Evolutionary conservation across 2,888 invertebrate genomes (phyloP).

Genomic region (Drosophila multiciliata): DNA sequence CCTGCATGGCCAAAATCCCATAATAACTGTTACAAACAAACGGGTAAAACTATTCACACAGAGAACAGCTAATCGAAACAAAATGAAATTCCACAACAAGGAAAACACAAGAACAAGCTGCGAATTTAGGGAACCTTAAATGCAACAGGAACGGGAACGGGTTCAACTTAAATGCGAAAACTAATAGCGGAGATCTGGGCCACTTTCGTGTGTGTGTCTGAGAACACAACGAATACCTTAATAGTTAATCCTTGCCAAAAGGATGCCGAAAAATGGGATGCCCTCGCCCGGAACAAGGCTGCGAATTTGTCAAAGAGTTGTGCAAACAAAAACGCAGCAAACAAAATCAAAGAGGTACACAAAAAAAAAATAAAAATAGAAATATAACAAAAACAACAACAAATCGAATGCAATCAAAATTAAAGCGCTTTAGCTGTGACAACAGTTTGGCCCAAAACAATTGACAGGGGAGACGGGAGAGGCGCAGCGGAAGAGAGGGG

Average conservation of each 20-base stretch:
- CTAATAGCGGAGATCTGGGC: slow-evolving; percentile 45
- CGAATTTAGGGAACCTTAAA: slow-evolving; percentile 17
- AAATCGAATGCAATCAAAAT: slow-evolving; percentile 80
- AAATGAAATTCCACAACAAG: slow-evolving; percentile 50
- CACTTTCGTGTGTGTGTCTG: slow-evolving; percentile 64
- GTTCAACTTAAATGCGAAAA: not conserved
- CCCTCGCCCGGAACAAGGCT: slow-evolving; percentile 57
- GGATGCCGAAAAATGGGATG: slow-evolving; percentile 41
- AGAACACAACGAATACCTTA: slow-evolving; percentile 54
- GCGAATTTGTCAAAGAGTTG: slow-evolving; percentile 79
- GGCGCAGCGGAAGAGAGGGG: slow-evolving; percentile 7
- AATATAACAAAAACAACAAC: slow-evolving; percentile 52
- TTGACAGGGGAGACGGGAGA: slow-evolving; percentile 29
- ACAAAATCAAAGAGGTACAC: slow-evolving; percentile 20
- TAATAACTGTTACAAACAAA: slow-evolving; percentile 56
- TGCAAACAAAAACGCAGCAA: slow-evolving; percentile 54
- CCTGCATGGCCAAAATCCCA: slow-evolving; percentile 44
- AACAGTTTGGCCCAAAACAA: slow-evolving; percentile 70
- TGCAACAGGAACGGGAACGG: not conserved
- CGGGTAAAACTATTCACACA: slow-evolving; percentile 36
- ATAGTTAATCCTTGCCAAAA: slow-evolving; percentile 73
- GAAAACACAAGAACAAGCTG: slow-evolving; percentile 29
- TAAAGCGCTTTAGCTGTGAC: slow-evolving; percentile 80
- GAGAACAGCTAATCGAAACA: slow-evolving; percentile 33
- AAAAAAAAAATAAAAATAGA: slow-evolving; percentile 25